Evolutionary conservation across 2,888 invertebrate genomes (phyloP), one percentile per base, ranked within the genome.

Genomic region (Dynastes hyllus): DNA sequence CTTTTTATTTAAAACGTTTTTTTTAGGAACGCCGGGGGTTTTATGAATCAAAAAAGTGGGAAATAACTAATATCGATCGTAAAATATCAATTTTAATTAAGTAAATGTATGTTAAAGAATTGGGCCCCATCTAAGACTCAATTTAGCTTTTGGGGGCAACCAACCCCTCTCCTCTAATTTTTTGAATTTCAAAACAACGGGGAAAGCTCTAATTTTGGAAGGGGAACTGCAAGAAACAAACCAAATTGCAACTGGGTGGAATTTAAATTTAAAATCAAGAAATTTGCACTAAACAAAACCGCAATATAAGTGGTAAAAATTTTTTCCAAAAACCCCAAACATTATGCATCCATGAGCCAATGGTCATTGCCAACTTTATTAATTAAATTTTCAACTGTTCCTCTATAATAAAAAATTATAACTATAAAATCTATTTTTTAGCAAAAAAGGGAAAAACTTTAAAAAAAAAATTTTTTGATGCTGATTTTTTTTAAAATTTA

Each of bases 51-150:
- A 40, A 37, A 2, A 61, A 73, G 40, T 61, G 13, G 58, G 58
- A 55, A 73, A 73, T 61, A 58, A 73, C 40, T 58, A 58, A 61
- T 73, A 73, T 73, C 58, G 73, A 73, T 73, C 73, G 37, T 73
- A n/a, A n/a, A 73, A 61, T 73, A 73, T 73, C 73, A 73, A 58
- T 73, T 73, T 58, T 61, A 73, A 73, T 73, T 73, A 73, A 73
- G 32, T 32, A 53, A 73, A 73, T 73, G 51, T 45, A 73, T 61
- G 73, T 40, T 40, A 37, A 58, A 58, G 73, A 73, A 61, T 61
- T 73, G 73, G 9, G 73, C 40, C 58, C 13, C 71, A 16, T 58
- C 58, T 58, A 73, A 58, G 73, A 73, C 58, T 73, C 40, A 73
- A 73, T 73, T 73, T 40, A 73, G 73, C 73, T 6, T 73, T 58